Evolutionary conservation across 1,140 invertebrate genomes (phyloP).

Genomic region (Drosophila sp.): DNA sequence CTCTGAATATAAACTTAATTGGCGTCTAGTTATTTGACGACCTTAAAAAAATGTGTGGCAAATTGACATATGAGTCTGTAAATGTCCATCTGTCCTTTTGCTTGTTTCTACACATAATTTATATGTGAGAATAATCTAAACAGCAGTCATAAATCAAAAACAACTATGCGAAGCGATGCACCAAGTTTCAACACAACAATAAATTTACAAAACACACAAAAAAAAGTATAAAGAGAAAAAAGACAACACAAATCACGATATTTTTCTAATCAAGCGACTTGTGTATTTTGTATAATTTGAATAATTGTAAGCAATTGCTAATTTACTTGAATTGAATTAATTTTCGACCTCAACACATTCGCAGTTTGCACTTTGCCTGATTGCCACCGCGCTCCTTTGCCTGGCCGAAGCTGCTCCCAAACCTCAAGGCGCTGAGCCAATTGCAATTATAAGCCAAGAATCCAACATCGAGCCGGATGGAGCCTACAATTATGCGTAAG

Average conservation of each 20-base stretch:
- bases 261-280: constrained; percentile 4
- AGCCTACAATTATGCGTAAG: constrained; percentile 87
- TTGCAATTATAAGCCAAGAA: constrained; percentile 88
- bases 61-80: constrained; percentile 31
- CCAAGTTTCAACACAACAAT: constrained; percentile 45
- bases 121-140: constrained; percentile 42
- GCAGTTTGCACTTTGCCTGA: constrained; percentile 74
- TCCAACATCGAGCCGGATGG: constrained; percentile 88
- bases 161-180: constrained; percentile 44
- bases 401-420: constrained; percentile 84
- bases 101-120: constrained; percentile 26
- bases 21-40: constrained; percentile 69
- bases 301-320: constrained; percentile 39
- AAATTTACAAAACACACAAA: constrained; percentile 18
- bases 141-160: constrained; percentile 53
- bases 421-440: constrained; percentile 86
- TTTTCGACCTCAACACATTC: constrained; percentile 47
- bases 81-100: neutral
- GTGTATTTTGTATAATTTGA: no score
- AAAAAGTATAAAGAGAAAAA: constrained; percentile 1
- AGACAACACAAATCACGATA: constrained; percentile 33
- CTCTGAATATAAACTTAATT: constrained; percentile 62
- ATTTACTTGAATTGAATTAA: constrained; percentile 41
- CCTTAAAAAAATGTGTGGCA: constrained; percentile 60
- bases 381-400: constrained; percentile 68